Evolutionary conservation across 2,113 vertebrate genomes (phyloP), one percentile per base, ranked within the genome.

Genomic region (Rhinogobius similis): DNA sequence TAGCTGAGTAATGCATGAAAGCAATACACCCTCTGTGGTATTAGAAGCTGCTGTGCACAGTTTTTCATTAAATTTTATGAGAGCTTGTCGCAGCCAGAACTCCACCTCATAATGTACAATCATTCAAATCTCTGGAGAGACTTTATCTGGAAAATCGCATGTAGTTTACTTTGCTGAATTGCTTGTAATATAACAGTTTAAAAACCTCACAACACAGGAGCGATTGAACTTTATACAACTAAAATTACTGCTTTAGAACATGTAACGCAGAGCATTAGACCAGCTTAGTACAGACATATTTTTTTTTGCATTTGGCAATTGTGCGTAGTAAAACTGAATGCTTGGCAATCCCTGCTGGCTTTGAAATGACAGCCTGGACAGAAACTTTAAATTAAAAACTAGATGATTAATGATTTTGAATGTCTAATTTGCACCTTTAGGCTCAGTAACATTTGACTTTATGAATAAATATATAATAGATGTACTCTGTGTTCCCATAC

Each of bases 81-180:
- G 59, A 38, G 59, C 36, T 36, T 63, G 62, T 63, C 36, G 38
- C 21, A 63, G 62, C 39, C 36, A 24, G 62, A 38, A 43, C 38
- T 63, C 21, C 36, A 41, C 38, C 38, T 10, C 36, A 63, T 41
- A 43, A 63, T 63, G 62, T 24, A 39, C 36, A 43, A 63, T 63
- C 61, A 63, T 41, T 41, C 18, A 63, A 63, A 63, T 39, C 61
- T 43, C 61, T 43, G 20, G 21, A 43, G 61, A 13, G 61, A 43
- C 21, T 63, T 63, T 67, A 29, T 67, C n/a, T 53, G 9, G 11
- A 7, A 75, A 62, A 44, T 39, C 21, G 13, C 23, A 24, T 62
- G 43, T 65, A 52, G 29, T 61, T 61, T 61, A 32, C 58, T 61
- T 61, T 61, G 18, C 58, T 61, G 58, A 61, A 61, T 61, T 61